Percentiles rank a stretch among this genome's conserved stretches.
phyloP scores from a whole-genome alignment of 2,888 invertebrate species.

The Ferdinandea cuprea region DNA sequence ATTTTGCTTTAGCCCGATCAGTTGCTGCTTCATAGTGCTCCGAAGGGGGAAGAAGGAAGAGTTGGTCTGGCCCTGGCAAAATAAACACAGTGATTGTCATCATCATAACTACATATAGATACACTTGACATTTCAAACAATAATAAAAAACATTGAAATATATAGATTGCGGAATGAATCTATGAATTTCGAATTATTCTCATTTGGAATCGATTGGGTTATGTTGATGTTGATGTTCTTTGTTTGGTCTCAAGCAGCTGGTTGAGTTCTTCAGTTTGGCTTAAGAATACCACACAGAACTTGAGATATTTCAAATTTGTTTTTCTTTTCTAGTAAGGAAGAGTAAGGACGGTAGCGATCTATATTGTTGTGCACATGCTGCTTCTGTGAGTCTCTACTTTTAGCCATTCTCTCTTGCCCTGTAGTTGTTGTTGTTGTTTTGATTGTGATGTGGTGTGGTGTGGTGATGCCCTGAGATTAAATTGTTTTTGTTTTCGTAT shows the following conservation, averaged over 20 bases:
- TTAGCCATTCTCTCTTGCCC: constrained; percentile 1
- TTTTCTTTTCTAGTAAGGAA: constrained; percentile 17
- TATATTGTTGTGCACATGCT: constrained; percentile 44
- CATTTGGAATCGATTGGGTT: constrained; percentile 47
- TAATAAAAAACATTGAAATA: constrained; percentile 47
- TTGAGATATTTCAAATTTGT: constrained; percentile 36
- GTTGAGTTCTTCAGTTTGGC: constrained; percentile 31
- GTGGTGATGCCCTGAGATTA: constrained; percentile 52
- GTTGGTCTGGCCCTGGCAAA: background rate
- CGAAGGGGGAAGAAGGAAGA: background rate
- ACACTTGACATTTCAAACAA: constrained; percentile 67
- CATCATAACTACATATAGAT: constrained; percentile 55
- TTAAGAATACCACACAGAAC: constrained; percentile 46
- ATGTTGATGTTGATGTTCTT: constrained; percentile 42
- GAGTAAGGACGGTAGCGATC: constrained; percentile 54
- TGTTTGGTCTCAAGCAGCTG: constrained; percentile 20
- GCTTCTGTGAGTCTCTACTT: constrained; percentile 3
- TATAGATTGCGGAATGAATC: constrained; percentile 57
- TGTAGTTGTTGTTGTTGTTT: background rate
- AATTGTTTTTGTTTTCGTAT: constrained; percentile 53
- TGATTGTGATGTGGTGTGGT: constrained; percentile 34
- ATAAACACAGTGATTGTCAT: constrained; percentile 49
- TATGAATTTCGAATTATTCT: constrained; percentile 61
- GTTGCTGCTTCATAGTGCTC: background rate
- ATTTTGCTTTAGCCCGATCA: background rate